Evolutionary conservation across 2,113 vertebrate genomes (phyloP), one percentile per base, ranked within the genome.

Genomic region (Corythoichthys haematopterus): DNA sequence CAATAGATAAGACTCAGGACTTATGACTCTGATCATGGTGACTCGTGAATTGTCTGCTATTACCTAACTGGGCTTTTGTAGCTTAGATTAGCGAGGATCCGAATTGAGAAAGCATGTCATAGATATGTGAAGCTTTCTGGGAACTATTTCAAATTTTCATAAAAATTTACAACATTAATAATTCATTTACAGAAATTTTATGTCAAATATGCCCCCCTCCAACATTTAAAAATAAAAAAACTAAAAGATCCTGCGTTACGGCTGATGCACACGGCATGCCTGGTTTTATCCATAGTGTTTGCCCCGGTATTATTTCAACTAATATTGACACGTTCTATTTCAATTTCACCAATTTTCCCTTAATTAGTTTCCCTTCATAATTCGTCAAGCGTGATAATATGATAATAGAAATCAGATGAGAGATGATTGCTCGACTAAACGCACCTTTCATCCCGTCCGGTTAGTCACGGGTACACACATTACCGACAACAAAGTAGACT

Each of bases 381-480:
- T 37, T 58, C 63, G n/a, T 80, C 66, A 72, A 69, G 73, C 69
- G 8, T 64, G 67, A 80, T 75, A 63, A 64, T 75, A 77, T 64
- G 67, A 80, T 75, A 63, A 64, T 75, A 77, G 80, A 75, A 74
- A 65, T 78, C 70, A 68, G 66, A 59, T 7, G 4, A 36, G 55
- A 36, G 36, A 53, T 0, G 8, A 4, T 33, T 11, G 60, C 64
- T 83, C 55, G 64, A 58, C 68, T 59, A 43, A 67, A 72, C 64
- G 65, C 65, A 69, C 53, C 80, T 72, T 87, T 87, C 83, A 84
- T 85, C 78, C 79, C 61, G 40, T 47, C 36, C 68, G 10, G 53
- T 82, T 81, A 72, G 76, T 80, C 69, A 85, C 57, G 55, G 80
- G 80, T 75, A 72, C 74, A 83, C 81, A 74, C 75, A 79, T 88